Evolutionary conservation across 2,113 vertebrate genomes (phyloP), one percentile per base, ranked within the genome.

Genomic region (Callithrix jacchus): DNA sequence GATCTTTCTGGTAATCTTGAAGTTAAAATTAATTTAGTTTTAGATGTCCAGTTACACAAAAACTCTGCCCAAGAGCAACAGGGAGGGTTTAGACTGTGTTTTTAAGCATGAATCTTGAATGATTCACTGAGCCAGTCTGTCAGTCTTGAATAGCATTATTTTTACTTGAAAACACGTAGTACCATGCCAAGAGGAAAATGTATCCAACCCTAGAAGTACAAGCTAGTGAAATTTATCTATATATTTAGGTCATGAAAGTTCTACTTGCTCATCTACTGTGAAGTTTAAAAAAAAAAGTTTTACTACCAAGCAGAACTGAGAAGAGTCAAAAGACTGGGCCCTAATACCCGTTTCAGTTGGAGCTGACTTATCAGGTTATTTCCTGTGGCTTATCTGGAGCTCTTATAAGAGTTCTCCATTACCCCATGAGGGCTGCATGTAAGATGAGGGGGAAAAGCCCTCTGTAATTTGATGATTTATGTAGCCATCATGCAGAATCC

Each of bases 11-110:
- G 64, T 74, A 74, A 93, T 64, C 61, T 89, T 80, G 89, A 37
- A 87, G 37, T 52, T n/a, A 70, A 32, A 94, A n/a, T 86, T 95
- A 88, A 82, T 82, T 96, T 37, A 3, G 21, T 74, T 84, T 96
- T 79, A 80, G 52, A 47, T 37, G 8, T 88, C 80, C 27, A 81
- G 20, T 89, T 76, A 84, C 30, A 96, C 35, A 85, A 87, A 96
- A 93, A 88, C 56, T 77, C 45, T 89, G 71, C 64, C 80, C 47
- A 9, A 70, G 58, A 27, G 47, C 58, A 82, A 88, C 30, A 37
- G 13, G 56, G n/a, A 56, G 21, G 11, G 12, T 35, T 64, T 40
- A n/a, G 35, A 11, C n/a, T 61, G 25, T 80, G 58, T 74, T 73
- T 89, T 45, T 37, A 91, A 35, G 17, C 45, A 27, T 12, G 4